These are phyloP conservation scores for Cataglyphis cursor DNA, from an alignment of 2,888 invertebrate genomes.

Conservation along the genomic window DNA sequence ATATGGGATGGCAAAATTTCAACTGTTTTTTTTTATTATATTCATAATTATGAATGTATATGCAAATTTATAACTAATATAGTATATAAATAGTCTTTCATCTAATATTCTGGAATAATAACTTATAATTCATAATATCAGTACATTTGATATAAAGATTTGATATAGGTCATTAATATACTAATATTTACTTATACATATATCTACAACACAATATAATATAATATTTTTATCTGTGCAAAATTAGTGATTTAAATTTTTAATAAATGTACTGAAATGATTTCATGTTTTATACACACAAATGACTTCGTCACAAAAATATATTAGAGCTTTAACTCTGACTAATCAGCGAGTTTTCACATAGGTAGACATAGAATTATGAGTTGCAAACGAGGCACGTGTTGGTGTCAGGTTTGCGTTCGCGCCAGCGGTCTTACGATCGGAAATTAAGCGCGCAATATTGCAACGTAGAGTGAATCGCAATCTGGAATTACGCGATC, in stretches of 20 bases:
- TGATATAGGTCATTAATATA: too few relatives aligned
- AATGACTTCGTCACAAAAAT: too few relatives aligned
- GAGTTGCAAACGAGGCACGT: constrained; percentile 58
- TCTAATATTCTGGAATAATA: not conserved
- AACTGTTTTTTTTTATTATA: not conserved
- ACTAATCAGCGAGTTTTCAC: constrained; percentile 20
- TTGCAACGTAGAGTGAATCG: constrained; percentile 32
- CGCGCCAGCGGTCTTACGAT: constrained; percentile 42
- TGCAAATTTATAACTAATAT: not conserved
- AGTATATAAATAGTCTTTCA: not conserved
- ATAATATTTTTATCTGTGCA: too few relatives aligned
- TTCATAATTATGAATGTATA: not conserved
- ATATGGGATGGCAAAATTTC: not conserved
- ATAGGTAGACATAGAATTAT: constrained; percentile 12
- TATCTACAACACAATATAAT: too few relatives aligned
- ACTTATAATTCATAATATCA: not conserved
- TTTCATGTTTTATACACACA: too few relatives aligned
- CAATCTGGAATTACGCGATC: not conserved
- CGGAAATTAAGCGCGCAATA: constrained; percentile 51
- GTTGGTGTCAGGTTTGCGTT: constrained; percentile 42
- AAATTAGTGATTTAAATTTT: too few relatives aligned
- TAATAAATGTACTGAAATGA: too few relatives aligned
- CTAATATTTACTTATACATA: too few relatives aligned
- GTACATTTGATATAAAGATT: too few relatives aligned
- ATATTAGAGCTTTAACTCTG: not conserved